Base-by-base conservation (phyloP, 2,113 vertebrate genomes). In the Nothoprocta pentlandii region DNA sequence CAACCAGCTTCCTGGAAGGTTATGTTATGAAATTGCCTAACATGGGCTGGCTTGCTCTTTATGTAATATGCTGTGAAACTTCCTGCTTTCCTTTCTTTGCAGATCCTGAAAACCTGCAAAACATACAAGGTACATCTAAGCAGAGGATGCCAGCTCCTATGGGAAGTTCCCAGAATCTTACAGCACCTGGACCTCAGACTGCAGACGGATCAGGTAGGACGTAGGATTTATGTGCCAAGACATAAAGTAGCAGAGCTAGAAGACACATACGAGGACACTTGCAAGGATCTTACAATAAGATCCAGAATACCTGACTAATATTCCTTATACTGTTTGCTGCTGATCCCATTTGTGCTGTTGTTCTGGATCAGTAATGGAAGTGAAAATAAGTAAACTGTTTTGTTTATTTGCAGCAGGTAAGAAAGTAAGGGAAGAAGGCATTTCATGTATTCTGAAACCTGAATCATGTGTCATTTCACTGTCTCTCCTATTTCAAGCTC, bases 41-140 rank as follows among this genome's bases (percentile, higher is more conserved):
- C 30, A 5, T 6, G 16, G 8, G 7, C 70, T 85, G 46, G 36
- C 41, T 58, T 88, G 20, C 54, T 75, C 25, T 62, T 44, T 30
- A 1, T 44, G 64, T 46, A 85, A 32, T 12, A 9, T 7, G 6
- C 36, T 89, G 41, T 80, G 67, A 80, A 86, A 26, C 63, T 59
- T 74, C 22, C 49, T 75, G 32, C 54, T 89, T 85, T 74, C 41
- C 26, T 66, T 79, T 12, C 73, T 88, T 94, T 91, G 59, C 89
- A 97, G 97, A 94, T 78, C 92, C 96, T 83, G 94, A 92, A 85
- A 94, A 53, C 41, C 53, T 42, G 28, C 85, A 79, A 64, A 69
- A 14, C 0, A 0, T 26, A 32, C 82, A 67, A 28, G 58, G 28
- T 91, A 25, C 89, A 28, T 89, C 87, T 76, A 92, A 70, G 61